Evolutionary conservation across 2,113 vertebrate genomes (phyloP), one percentile per base, ranked within the genome.

Genomic region (Anas platyrhynchos): DNA sequence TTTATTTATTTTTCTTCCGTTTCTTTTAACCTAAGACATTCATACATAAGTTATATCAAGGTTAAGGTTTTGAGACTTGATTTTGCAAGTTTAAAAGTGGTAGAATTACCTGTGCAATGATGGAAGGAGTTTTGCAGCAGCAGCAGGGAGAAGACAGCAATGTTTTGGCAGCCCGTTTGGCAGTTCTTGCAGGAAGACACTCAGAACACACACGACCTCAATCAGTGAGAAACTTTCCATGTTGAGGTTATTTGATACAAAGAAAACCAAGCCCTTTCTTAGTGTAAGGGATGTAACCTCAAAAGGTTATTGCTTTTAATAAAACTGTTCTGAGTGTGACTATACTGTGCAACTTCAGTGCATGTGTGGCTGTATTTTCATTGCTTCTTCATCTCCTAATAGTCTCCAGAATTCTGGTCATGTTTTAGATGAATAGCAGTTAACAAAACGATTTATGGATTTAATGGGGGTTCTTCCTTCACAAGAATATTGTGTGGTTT

Each of bases 381-480:
- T 76, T 77, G 44, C 82, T 88, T 92, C 78, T 48, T 34, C 8
- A 14, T 77, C 36, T 66, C 46, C 73, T 21, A 5, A 3, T 6
- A 74, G 84, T 66, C 50, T 44, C 5, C 12, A 75, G 54, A 82
- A 87, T 85, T 91, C 88, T 87, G 52, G 31, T 54, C 31, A 46
- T 41, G 12, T 80, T 94, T 77, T 67, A 66, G 69, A 31, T 81
- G 89, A 67, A 21, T 75, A 36, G 31, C 84, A 61, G 75, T 86
- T 83, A 83, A 71, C 55, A 92, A 93, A 94, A 62, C 36, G 67
- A 55, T 86, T 77, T 94, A 48, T 73, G 73, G 66, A 86, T 92
- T 93, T 91, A 89, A 74, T 32, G 21, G 55, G 83, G 16, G 26
- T 54, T 43, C 55, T 77, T 92, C 65, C 67, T 91, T 77, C 54